Evolutionary conservation across 1,140 invertebrate genomes (phyloP).

Genomic region (Drosophila ercepeae): DNA sequence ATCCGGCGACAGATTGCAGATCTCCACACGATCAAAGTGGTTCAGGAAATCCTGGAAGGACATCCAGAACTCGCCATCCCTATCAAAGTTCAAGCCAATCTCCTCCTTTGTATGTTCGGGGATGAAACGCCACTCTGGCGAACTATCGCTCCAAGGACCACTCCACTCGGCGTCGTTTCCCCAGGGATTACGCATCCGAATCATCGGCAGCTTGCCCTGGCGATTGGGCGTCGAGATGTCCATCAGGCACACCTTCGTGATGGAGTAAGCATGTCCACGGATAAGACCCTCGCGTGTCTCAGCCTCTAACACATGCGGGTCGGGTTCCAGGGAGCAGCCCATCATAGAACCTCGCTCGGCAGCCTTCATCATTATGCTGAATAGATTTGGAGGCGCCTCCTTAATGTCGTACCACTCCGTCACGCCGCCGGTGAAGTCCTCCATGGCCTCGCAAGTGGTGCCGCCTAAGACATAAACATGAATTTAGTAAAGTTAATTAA

Average conservation of each 20-base stretch:
- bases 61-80: slow-evolving; percentile 99
- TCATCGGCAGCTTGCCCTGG: slow-evolving; percentile 92
- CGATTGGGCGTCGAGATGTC: slow-evolving; percentile 94
- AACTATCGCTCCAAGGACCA: slow-evolving; percentile 97
- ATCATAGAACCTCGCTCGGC: slow-evolving; percentile 96
- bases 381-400: slow-evolving; percentile 94
- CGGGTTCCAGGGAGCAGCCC: slow-evolving; percentile 98
- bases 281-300: slow-evolving; percentile 95
- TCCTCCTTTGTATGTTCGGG: slow-evolving; percentile 94
- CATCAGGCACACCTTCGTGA: slow-evolving; percentile 95
- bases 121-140: slow-evolving; percentile 97
- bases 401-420: slow-evolving; percentile 97
- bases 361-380: slow-evolving; percentile 96
- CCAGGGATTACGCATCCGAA: slow-evolving; percentile 97
- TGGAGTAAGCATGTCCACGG: slow-evolving; percentile 97
- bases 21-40: slow-evolving; percentile 92
- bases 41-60: slow-evolving; percentile 92
- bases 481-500: neutral
- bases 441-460: slow-evolving; percentile 98
- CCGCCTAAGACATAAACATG: slow-evolving; percentile 87
- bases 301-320: slow-evolving; percentile 95
- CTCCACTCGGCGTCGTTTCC: slow-evolving; percentile 99
- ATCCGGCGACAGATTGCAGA: slow-evolving; percentile 98
- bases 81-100: slow-evolving; percentile 95
- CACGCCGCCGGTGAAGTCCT: slow-evolving; percentile 99